Conservation (phyloP, 1,140 invertebrate species). For the Dolichoris vasculosae region DNA sequence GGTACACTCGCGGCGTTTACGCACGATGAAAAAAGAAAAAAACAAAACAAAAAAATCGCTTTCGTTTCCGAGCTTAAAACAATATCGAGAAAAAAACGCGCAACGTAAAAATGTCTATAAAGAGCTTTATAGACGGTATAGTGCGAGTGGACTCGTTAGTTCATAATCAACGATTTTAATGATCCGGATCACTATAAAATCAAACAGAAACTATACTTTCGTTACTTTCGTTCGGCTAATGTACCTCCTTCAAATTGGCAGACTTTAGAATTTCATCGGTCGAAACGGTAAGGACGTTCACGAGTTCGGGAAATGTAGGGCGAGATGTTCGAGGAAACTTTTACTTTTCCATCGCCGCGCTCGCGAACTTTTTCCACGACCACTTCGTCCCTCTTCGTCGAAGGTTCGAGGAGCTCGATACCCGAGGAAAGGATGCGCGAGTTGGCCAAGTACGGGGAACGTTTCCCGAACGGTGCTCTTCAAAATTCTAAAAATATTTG, state of each 20-base stretch:
- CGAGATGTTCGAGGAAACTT: no score
- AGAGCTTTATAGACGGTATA: background rate
- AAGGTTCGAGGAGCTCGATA: no score
- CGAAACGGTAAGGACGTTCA: no score
- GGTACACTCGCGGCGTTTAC: no score
- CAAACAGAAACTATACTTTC: background rate
- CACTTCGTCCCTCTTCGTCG: no score
- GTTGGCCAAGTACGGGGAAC: background rate
- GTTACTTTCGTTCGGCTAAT: background rate
- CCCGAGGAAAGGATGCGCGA: no score
- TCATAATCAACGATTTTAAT: conserved; percentile 24
- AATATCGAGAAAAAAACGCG: background rate
- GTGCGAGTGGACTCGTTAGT: background rate
- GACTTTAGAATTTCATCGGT: background rate
- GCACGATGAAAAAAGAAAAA: background rate
- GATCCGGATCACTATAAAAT: conserved; percentile 17
- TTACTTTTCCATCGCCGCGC: no score
- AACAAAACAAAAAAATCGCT: background rate
- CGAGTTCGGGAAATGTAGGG: no score
- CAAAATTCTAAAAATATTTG: conserved; percentile 14
- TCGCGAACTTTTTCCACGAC: no score
- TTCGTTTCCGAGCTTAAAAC: background rate
- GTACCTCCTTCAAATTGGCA: background rate
- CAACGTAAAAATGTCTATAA: background rate
- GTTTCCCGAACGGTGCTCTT: background rate